These are phyloP conservation scores for Stenoptilia bipunctidactyla DNA, from an alignment of 2,888 invertebrate species.

Conservation along the genomic window DNA sequence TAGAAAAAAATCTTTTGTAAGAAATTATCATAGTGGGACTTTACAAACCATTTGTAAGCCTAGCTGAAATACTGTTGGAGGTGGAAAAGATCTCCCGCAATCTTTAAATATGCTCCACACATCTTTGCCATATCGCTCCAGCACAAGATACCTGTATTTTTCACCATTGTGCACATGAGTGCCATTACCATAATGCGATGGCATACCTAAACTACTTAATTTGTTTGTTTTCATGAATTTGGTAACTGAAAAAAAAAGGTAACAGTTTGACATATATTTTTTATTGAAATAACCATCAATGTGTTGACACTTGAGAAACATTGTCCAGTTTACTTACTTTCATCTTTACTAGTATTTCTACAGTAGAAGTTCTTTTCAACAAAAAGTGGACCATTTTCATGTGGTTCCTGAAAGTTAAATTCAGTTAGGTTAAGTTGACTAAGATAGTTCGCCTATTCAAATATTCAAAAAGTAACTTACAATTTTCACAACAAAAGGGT, in stretches of 20 bases:
- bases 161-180: constrained; percentile 80
- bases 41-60: constrained; percentile 83
- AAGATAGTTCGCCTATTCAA: neutral
- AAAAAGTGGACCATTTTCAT: constrained; percentile 93
- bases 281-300: neutral
- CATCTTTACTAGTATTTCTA: constrained; percentile 78
- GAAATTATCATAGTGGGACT: too few relatives aligned
- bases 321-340: constrained; percentile 64
- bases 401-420: constrained; percentile 78
- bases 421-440: neutral
- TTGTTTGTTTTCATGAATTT: constrained; percentile 77
- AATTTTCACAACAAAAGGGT: constrained; percentile 83
- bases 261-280: neutral
- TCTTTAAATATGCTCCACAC: constrained; percentile 82
- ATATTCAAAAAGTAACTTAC: constrained; percentile 60
- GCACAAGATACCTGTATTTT: constrained; percentile 89
- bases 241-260: constrained; percentile 68
- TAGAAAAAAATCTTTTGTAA: too few relatives aligned
- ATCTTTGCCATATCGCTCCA: constrained; percentile 92
- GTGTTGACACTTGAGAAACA: neutral
- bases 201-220: constrained; percentile 84
- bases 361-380: constrained; percentile 94
- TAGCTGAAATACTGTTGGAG: constrained; percentile 81
- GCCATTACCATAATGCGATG: constrained; percentile 86
- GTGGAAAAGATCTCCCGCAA: constrained; percentile 76